phyloP scores from a whole-genome alignment of 2,797 vertebrate species.

The Eleutherodactylus coqui region DNA sequence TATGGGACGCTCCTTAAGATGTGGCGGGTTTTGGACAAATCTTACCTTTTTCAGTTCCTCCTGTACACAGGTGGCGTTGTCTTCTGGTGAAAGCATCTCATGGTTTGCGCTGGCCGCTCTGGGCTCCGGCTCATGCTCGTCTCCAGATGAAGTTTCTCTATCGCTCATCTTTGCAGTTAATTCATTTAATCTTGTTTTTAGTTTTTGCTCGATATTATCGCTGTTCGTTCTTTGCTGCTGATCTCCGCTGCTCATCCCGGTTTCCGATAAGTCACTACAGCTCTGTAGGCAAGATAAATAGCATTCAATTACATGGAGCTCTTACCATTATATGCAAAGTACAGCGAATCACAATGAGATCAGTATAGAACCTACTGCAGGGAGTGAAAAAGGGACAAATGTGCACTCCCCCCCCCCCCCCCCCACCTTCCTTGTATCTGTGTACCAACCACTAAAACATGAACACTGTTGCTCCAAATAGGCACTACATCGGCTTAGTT shows the following conservation, averaged over 20 bases:
- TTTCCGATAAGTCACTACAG: slow-evolving; percentile 72
- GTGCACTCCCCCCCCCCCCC: too few species aligned
- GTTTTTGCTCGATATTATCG: slow-evolving; percentile 76
- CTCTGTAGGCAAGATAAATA: slow-evolving; percentile 69
- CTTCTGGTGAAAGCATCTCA: slow-evolving; percentile 73
- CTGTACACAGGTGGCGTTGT: slow-evolving; percentile 72
- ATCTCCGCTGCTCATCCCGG: slow-evolving; percentile 73
- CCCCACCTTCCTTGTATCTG: too few species aligned
- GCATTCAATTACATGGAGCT: too few species aligned
- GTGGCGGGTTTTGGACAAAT: background rate
- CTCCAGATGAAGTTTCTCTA: slow-evolving; percentile 85
- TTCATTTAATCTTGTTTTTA: slow-evolving; percentile 79
- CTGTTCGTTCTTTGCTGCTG: slow-evolving; percentile 68
- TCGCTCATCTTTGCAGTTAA: slow-evolving; percentile 81
- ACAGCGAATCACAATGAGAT: background rate
- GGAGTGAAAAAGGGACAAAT: background rate
- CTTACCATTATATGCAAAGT: too few species aligned
- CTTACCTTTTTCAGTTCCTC: slow-evolving; percentile 80
- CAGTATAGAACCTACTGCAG: background rate
- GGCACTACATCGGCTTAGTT: too few species aligned
- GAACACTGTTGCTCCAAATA: background rate
- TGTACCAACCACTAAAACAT: background rate
- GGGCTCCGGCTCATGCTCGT: slow-evolving; percentile 78
- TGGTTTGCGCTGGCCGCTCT: slow-evolving; percentile 69
- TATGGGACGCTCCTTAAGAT: background rate